These are phyloP conservation scores for Zaprionus inermis DNA, from an alignment of 1,140 invertebrate genomes.

Conservation along the genomic window DNA sequence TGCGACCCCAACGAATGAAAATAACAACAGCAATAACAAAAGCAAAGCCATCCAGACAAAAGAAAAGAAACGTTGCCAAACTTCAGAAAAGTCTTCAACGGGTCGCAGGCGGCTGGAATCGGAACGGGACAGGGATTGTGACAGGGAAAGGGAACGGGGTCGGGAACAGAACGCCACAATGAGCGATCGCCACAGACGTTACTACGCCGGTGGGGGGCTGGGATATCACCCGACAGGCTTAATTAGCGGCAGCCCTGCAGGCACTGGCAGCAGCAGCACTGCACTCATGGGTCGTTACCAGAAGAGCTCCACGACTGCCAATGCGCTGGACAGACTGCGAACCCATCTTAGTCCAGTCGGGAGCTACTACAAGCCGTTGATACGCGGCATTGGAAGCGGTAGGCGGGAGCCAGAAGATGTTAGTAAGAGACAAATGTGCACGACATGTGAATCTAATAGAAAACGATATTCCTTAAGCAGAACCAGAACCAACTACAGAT, in stretches of 20 bases:
- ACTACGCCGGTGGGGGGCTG: conserved; percentile 71
- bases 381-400: conserved; percentile 67
- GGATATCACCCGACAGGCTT: conserved; percentile 41
- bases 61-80: conserved; percentile 66
- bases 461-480: background rate
- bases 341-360: conserved; percentile 80
- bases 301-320: conserved; percentile 77
- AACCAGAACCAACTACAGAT: background rate
- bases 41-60: conserved; percentile 38
- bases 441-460: conserved; percentile 26
- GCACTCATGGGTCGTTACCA: conserved; percentile 70
- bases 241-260: conserved; percentile 17
- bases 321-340: conserved; percentile 78
- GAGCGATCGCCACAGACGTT: conserved; percentile 80
- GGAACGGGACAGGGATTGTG: conserved; percentile 48
- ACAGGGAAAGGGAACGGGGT: conserved; percentile 35
- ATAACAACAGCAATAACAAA: conserved; percentile 44
- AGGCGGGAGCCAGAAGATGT: conserved; percentile 71
- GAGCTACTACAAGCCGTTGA: conserved; percentile 81
- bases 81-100: conserved; percentile 64
- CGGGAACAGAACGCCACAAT: conserved; percentile 54
- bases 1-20: conserved; percentile 74
- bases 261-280: conserved; percentile 46
- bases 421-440: conserved; percentile 65
- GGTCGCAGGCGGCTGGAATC: conserved; percentile 64